Evolutionary conservation across 2,113 vertebrate species (phyloP).

Genomic region (Spilogale gracilis): DNA sequence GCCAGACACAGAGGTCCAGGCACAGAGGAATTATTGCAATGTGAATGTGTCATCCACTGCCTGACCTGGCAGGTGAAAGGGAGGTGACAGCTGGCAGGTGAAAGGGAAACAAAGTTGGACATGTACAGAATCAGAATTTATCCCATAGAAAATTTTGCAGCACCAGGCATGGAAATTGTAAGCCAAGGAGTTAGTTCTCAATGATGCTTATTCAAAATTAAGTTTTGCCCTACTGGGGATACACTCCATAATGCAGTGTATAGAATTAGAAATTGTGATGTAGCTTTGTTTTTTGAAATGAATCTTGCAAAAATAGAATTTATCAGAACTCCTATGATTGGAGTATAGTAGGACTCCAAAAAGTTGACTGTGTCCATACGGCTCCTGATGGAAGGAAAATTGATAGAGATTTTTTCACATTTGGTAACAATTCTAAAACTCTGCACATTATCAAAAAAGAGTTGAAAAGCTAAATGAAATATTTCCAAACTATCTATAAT

Average conservation of each 20-base stretch:
- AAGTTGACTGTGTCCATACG: neutral
- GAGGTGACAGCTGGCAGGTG: neutral
- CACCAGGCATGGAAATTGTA: neutral
- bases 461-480: neutral
- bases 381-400: neutral
- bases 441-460: neutral
- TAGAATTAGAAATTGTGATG: neutral
- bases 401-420: neutral
- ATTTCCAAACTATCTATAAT: neutral
- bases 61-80: too few relatives aligned
- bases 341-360: neutral
- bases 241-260: too few relatives aligned
- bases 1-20: neutral
- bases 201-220: neutral
- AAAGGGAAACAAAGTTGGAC: neutral
- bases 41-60: neutral
- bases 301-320: neutral
- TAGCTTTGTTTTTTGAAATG: neutral
- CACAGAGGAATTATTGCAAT: neutral
- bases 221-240: neutral
- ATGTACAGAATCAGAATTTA: neutral
- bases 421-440: neutral
- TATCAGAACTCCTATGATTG: neutral
- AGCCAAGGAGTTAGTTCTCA: neutral
- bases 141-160: neutral